These are phyloP conservation scores for Melipona beecheii DNA, from an alignment of 2,888 invertebrate species.

Conservation along the genomic window DNA sequence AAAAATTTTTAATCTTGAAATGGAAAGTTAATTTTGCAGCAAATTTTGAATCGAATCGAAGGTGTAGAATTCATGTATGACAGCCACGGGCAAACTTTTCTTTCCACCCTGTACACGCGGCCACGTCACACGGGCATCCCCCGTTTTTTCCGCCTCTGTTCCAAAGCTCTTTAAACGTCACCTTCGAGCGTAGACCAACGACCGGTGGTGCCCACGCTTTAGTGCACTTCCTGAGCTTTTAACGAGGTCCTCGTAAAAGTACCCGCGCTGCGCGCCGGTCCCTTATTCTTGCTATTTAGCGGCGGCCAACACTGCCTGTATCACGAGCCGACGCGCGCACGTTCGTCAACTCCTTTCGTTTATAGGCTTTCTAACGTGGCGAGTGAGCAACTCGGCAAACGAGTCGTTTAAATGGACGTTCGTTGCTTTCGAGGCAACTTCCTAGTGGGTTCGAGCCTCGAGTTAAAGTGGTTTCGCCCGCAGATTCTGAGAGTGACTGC, in stretches of 20 bases:
- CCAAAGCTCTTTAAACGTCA: conserved; percentile 75
- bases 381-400: not conserved
- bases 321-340: not conserved
- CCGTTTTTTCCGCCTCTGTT: conserved; percentile 57
- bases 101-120: conserved; percentile 60
- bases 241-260: conserved; percentile 76
- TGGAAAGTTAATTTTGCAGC: too few relatives aligned
- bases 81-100: too few relatives aligned
- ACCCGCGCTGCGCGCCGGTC: conserved; percentile 16
- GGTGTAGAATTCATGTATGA: too few relatives aligned
- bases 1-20: too few relatives aligned
- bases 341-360: not conserved
- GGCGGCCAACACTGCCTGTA: conserved; percentile 35
- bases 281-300: conserved; percentile 60
- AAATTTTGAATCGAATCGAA: too few relatives aligned
- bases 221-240: conserved; percentile 78
- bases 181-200: conserved; percentile 63
- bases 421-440: too few relatives aligned
- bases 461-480: not conserved
- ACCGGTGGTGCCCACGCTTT: conserved; percentile 58
- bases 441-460: not conserved
- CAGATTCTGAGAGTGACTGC: not conserved
- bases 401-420: not conserved
- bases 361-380: not conserved
- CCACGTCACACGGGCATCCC: conserved; percentile 57